These are phyloP conservation scores for Nasonia oneida DNA, from an alignment of 2,888 invertebrate species.

Conservation along the genomic window DNA sequence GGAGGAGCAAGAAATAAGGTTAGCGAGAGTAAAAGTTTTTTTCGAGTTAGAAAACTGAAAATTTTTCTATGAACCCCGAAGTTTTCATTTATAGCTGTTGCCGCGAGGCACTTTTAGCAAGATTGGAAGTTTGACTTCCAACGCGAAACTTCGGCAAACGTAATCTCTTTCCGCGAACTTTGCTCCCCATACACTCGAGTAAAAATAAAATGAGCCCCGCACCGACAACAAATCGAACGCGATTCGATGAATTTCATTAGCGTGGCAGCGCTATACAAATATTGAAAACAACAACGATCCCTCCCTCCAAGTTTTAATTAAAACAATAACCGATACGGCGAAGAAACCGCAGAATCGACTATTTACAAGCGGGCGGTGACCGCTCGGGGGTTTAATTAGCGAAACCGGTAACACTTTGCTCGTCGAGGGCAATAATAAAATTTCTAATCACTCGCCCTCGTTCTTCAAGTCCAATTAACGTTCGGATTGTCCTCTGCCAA, in stretches of 20 bases:
- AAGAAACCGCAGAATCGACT: slow-evolving; percentile 4
- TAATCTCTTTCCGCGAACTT: slow-evolving; percentile 19
- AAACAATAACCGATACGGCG: not conserved
- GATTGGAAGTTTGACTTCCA: slow-evolving; percentile 38
- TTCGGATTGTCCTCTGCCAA: slow-evolving; percentile 24
- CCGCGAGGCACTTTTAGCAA: not conserved
- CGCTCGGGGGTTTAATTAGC: not conserved
- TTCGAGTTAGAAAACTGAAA: slow-evolving; percentile 5
- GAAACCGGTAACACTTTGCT: slow-evolving; percentile 15
- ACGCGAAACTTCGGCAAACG: slow-evolving; percentile 11
- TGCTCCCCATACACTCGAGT: not conserved
- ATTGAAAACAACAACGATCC: not conserved
- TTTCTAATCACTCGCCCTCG: slow-evolving; percentile 39
- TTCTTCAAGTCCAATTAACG: slow-evolving; percentile 38
- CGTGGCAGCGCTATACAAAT: not conserved
- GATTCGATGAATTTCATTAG: not conserved
- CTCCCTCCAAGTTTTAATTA: slow-evolving; percentile 10
- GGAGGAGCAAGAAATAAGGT: slow-evolving; percentile 10
- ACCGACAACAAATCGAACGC: not conserved
- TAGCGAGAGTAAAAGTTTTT: slow-evolving; percentile 20
- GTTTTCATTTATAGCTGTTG: not conserved
- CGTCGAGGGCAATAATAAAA: slow-evolving; percentile 20
- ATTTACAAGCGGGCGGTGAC: not conserved
- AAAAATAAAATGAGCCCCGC: not conserved
- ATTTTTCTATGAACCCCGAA: slow-evolving; percentile 9